Base-by-base conservation (phyloP, 1,140 invertebrate species). In the Drosophila nannoptera region DNA sequence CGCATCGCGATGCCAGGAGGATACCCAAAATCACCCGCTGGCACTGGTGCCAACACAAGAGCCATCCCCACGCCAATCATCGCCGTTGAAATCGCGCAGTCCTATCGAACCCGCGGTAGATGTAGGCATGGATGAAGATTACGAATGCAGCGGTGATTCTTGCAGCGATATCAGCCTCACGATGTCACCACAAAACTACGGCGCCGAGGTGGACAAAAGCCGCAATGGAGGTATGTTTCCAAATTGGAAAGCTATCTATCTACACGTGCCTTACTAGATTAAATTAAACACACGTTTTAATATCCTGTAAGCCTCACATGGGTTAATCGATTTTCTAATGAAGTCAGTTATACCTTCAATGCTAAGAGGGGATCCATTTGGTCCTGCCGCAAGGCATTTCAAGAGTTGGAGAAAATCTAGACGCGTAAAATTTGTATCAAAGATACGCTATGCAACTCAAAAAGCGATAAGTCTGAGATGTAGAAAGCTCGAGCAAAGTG, bases 121-220 rank as follows among this genome's bases (percentile, higher is more conserved):
- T 61, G 87, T 88, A 33, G 81, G 87, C 42, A 56, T 87, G 53
- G 88, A 88, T 42, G 88, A 88, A 63, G 88, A 88, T 48, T 88
- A 80, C 35, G 88, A 89, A 11, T 88, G 87, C 48, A 89, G 87
- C 45, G 82, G 77, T 0, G 88, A 89, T 58, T 89, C 87, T 0
- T 78, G 87, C 58, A 89, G 88, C 46, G 88, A 89, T 53, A 88
- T 89, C 11, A 89, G 88, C n/a, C 52, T 89, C 8, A 88, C 88
- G 40, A 88, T 89, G 87, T 89, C 88, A 0, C 88, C 88, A 4
- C 48, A 75, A 22, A 88, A 87, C 53, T 88, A 87, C 52, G 77
- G 65, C 5, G 63, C 66, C 29, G 88, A 89, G 40, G 33, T 81
- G 70, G 87, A 89, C 63, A 89, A 88, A 55, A 88, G 76, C 35